Base-by-base conservation (phyloP, 2,113 vertebrate genomes). In the Cyanistes caeruleus region DNA sequence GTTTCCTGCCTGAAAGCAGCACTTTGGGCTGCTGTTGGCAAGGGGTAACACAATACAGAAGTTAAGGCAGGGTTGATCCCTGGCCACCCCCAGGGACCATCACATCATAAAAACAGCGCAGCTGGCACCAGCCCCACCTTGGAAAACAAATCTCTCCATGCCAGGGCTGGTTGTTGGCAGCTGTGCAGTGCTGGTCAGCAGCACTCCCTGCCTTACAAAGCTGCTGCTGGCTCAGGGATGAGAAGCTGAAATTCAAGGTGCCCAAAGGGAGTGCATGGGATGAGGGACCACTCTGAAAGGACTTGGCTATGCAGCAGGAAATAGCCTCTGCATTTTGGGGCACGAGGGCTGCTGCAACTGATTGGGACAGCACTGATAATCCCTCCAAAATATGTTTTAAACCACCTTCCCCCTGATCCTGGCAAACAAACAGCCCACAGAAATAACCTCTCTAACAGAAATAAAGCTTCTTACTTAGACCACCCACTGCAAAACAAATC, bases 391-490 rank as follows among this genome's bases (percentile, higher is more conserved):
- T 19, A 28, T 46, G 35, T 52, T 84, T 91, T 67, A 19, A 87
- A 87, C 37, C 30, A 84, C 8, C 5, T 62, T 82, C 18, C 39
- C 90, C 49, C 76, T 70, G 31, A 46, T 43, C 37, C 22, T 87
- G 65, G 44, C 30, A 93, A 65, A 90, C 19, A 73, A 73, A 44
- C 51, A 84, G 23, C n/a, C 48, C 31, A 70, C 19, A 31, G 44
- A 79, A 86, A 85, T 14, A 78, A 84, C 16, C 19, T 31, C 11
- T 93, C 39, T 46, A 70, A 79, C 7, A 46, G 43, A 92, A 73
- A 80, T 21, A 87, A 89, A 82, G 28, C 55, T 85, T 87, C 89
- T 92, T 60, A 85, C 56, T 46, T 58, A 60, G 37, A 62, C 62
- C 31, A 93, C 33, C 60, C 53, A 10, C 60, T 37, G 59, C 53